phyloP scores from a whole-genome alignment of 2,888 invertebrate genomes.

The Apamea crenata region DNA sequence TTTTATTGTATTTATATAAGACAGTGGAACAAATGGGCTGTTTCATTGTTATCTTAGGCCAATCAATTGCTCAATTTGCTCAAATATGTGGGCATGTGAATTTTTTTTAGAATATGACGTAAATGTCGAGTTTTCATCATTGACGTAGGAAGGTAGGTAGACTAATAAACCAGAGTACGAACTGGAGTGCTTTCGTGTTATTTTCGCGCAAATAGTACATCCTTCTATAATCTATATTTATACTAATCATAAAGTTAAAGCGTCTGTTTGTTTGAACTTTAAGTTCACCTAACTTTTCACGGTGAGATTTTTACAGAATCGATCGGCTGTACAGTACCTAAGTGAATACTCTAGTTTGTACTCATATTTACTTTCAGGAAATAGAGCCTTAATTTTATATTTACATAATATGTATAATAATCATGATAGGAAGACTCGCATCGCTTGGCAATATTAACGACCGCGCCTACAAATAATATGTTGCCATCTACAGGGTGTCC shows the following conservation, averaged over 20 bases:
- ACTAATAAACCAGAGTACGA: background rate
- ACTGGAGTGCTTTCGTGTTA: background rate
- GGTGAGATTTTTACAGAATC: too few species aligned
- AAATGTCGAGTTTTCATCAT: background rate
- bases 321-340: too few species aligned
- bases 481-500: too few species aligned
- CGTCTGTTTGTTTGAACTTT: too few species aligned
- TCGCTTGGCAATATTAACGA: slow-evolving; percentile 44
- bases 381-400: background rate
- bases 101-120: background rate
- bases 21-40: slow-evolving; percentile 4
- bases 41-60: slow-evolving; percentile 18
- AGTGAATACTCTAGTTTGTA: background rate
- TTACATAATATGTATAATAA: background rate
- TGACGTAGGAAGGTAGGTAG: background rate
- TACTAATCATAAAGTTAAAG: too few species aligned
- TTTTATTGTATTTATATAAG: slow-evolving; percentile 24
- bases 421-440: slow-evolving; percentile 12
- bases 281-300: too few species aligned
- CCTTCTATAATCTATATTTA: too few species aligned
- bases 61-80: slow-evolving; percentile 32
- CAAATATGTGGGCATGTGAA: background rate
- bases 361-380: background rate
- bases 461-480: background rate
- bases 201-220: background rate